Base-by-base conservation (phyloP, 1,140 invertebrate genomes). In the Trigoniulus corallinus region DNA sequence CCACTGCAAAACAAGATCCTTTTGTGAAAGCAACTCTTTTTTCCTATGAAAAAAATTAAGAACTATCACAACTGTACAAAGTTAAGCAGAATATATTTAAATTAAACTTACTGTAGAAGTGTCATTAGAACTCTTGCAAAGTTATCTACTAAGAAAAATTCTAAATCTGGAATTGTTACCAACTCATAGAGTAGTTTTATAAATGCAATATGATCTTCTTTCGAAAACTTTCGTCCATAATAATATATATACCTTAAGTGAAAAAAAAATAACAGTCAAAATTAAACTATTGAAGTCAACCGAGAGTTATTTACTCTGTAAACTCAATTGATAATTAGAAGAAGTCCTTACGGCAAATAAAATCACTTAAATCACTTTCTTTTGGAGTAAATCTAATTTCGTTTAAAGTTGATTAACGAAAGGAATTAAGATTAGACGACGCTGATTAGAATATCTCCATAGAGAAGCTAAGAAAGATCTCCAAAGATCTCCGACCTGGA, bases 121-220 rank as follows among this genome's bases (percentile, higher is more conserved):
- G 62, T 56, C 20, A 61, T 62, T 24, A 79, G 69, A 27, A 74
- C 66, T 22, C 68, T 68, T n/a, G 67, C 71, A 68, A 82, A 82
- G 60, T 79, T 78, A 54, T 76, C 74, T 26, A 88, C 68, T 53
- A 82, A 69, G 53, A 74, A 72, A 52, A 80, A 74, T 62, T 92
- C 84, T 39, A 88, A 69, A 56, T 85, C 74, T 51, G 82, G 78
- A 58, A 82, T 81, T 12, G 77, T 75, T 3, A 87, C 62, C 29
- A 89, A 61, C 62, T 88, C 80, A 64, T 81, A 87, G 45, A 83
- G 72, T 34, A 94, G 62, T 60, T 88, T 81, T n/a, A 95, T 77
- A 21, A 95, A 74, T n/a, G 72, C 63, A 22, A 95, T 74, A 62
- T 96, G 89, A 64, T 94, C 88, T 58, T 84, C 79, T 67, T 93